phyloP scores from a whole-genome alignment of 2,888 invertebrate genomes.

The Xestia xanthographa region DNA sequence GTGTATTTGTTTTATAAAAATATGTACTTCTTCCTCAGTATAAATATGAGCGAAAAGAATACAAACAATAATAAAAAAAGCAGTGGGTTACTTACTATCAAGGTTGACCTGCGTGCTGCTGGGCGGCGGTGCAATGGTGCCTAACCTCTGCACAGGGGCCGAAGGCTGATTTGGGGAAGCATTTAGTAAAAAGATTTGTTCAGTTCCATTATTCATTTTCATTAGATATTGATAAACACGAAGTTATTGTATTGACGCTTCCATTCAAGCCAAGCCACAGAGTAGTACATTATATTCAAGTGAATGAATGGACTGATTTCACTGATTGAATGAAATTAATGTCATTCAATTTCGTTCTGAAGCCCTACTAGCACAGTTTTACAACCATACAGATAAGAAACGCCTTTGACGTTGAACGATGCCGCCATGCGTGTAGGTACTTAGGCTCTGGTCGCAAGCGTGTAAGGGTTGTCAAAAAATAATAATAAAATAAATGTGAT shows the following conservation, averaged over 20 bases:
- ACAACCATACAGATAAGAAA: too few relatives aligned
- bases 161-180: conserved; percentile 58
- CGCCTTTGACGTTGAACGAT: too few relatives aligned
- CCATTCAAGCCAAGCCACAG: too few relatives aligned
- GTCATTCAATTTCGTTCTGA: too few relatives aligned
- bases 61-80: conserved; percentile 6
- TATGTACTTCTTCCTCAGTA: background rate
- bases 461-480: too few relatives aligned
- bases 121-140: conserved; percentile 30
- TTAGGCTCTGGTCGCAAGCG: too few relatives aligned
- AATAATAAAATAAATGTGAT: too few relatives aligned
- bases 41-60: background rate
- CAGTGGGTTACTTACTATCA: conserved; percentile 69
- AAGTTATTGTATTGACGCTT: background rate
- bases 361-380: too few relatives aligned
- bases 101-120: conserved; percentile 65
- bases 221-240: background rate
- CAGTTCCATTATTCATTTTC: conserved; percentile 74
- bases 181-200: conserved; percentile 73
- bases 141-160: conserved; percentile 53
- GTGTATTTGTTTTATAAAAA: background rate
- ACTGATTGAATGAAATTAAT: too few relatives aligned
- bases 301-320: too few relatives aligned
- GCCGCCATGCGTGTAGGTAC: too few relatives aligned
- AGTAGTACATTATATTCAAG: too few relatives aligned